Evolutionary conservation across 2,888 invertebrate species (phyloP).

Genomic region (Xanthia togata): DNA sequence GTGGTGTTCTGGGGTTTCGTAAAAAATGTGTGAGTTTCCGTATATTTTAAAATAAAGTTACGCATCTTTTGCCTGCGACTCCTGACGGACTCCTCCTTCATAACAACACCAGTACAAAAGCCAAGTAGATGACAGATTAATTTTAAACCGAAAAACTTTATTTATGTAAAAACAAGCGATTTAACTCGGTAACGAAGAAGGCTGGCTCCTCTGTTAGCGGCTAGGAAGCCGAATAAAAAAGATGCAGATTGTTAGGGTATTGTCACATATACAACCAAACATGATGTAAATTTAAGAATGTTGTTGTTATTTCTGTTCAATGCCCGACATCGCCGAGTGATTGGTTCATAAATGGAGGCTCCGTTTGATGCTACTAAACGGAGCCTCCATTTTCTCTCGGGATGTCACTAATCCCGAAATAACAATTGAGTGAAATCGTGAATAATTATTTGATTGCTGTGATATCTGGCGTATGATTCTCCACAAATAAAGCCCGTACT

Average conservation of each 20-base stretch:
- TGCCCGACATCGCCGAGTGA: not conserved
- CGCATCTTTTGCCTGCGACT: not conserved
- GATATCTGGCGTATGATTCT: not conserved
- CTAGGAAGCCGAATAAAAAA: not conserved
- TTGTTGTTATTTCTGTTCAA: not conserved
- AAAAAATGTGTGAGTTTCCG: not conserved
- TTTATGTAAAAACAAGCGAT: slow-evolving; percentile 53
- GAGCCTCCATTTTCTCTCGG: not conserved
- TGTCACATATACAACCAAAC: not conserved
- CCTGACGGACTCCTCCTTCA: not conserved
- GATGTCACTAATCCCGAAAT: not conserved
- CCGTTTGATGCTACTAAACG: not conserved
- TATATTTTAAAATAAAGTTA: not conserved
- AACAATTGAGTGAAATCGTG: not conserved
- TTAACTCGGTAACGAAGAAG: slow-evolving; percentile 19
- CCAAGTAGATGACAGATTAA: slow-evolving; percentile 46
- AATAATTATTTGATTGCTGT: not conserved
- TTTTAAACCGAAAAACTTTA: slow-evolving; percentile 42
- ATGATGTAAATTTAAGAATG: not conserved
- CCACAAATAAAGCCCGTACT: not conserved
- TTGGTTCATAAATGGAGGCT: not conserved
- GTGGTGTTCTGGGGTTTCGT: not conserved
- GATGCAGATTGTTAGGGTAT: not conserved
- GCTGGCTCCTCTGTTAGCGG: not conserved
- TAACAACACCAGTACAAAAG: not conserved